Conservation (phyloP, 1,140 invertebrate genomes). For the Hycleus phaleratus region DNA sequence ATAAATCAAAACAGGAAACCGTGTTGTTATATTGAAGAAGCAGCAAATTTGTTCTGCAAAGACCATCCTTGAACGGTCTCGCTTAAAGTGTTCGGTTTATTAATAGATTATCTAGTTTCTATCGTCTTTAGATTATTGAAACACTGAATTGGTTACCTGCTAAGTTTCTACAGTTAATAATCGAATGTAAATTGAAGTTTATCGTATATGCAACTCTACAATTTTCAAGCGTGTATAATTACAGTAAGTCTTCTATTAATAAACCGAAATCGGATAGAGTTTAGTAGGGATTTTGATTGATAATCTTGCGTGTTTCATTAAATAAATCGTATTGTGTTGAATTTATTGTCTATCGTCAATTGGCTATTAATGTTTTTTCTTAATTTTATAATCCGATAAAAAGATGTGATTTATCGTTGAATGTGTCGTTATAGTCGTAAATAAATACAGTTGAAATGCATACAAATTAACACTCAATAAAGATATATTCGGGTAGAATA, state of each 20-base stretch:
- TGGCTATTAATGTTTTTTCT: constrained; percentile 1
- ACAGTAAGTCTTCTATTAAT: no score
- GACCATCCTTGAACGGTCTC: no score
- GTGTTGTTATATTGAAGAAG: constrained; percentile 15
- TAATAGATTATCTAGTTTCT: constrained; percentile 7
- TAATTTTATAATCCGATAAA: constrained; percentile 6
- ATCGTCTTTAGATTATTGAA: no score
- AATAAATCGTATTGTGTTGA: neutral
- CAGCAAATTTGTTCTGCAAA: neutral
- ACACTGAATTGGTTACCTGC: no score
- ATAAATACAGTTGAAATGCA: constrained; percentile 3
- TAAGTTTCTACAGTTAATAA: no score
- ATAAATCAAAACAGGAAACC: constrained; percentile 20
- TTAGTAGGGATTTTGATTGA: no score
- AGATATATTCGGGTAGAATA: neutral
- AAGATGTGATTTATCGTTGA: constrained; percentile 2
- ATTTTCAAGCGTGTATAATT: no score
- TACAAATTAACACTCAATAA: constrained; percentile 8
- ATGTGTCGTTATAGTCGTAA: constrained; percentile 1
- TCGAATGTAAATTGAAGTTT: no score
- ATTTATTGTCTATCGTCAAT: constrained; percentile 9
- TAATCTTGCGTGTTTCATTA: no score
- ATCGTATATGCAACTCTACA: no score
- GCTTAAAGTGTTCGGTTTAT: constrained; percentile 5
- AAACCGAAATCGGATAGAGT: no score